Base-by-base conservation (phyloP, 2,888 invertebrate genomes). In the Eugnorisma glareosa region DNA sequence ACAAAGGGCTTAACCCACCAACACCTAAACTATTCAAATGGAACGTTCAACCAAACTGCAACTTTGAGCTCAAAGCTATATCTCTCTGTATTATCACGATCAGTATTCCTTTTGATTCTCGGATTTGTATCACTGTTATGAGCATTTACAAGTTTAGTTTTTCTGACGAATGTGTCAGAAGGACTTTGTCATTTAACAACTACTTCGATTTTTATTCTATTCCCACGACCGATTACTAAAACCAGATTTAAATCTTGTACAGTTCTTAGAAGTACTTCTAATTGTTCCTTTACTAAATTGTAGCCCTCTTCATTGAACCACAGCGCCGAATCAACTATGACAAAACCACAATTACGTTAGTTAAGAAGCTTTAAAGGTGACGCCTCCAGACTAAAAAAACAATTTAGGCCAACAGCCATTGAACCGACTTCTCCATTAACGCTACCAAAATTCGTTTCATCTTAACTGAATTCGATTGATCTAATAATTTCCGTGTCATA, bases 401-500 rank as follows among this genome's bases (percentile, higher is more conserved):
- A n/a, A 75, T 73, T 73, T 13, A 54, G 51, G 45, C n/a, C 66
- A 74, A 37, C 31, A 77, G 74, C 57, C 73, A 77, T 54, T 77
- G 77, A 75, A 75, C 84, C 35, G 45, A 24, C n/a, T 45, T 57
- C 63, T 59, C 74, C 24, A 72, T 69, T 59, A 75, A 54, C n/a
- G 51, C 24, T 51, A 81, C 31, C 43, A 63, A 31, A 84, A 69
- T 74, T 81, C 45, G 67, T 67, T 75, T 77, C 48, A 67, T 67
- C 72, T 45, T 66, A 74, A 84, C 72, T 45, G 28, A 73, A 71
- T 76, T 77, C 66, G 43, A 75, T 67, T 73, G 83, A 75, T 79
- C 59, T 45, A 73, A 70, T 61, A 81, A 84, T 84, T 77, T 83
- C 71, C 31, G 45, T 77, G 69, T 80, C 74, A 51, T 40, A 10